A percentile compares a stretch with the other conserved stretches of the same genome.
Conservation (phyloP, 2,888 invertebrate genomes). For the Chloroclysta siterata region DNA sequence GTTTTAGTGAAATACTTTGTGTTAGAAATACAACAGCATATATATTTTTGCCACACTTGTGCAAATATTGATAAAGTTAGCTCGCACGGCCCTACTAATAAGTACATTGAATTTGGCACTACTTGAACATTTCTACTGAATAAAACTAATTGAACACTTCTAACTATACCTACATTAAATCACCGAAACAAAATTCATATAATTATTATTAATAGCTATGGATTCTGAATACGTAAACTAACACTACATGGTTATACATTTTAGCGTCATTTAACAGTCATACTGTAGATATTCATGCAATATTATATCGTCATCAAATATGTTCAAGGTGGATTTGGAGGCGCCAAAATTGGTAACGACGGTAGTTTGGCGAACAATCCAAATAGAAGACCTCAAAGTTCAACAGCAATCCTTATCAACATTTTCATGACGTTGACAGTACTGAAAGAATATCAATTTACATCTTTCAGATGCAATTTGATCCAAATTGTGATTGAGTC, state of each 20-base stretch:
- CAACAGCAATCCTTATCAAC: background rate
- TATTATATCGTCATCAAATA: constrained; percentile 9
- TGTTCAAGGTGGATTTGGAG: background rate
- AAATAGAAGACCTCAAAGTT: no score
- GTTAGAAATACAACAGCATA: background rate
- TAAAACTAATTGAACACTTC: background rate
- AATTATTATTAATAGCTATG: background rate
- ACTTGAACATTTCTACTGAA: constrained; percentile 2
- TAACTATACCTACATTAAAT: background rate
- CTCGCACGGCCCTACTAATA: background rate
- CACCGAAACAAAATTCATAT: background rate
- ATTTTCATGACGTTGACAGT: constrained; percentile 21
- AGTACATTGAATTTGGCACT: constrained; percentile 15
- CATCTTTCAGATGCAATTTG: constrained; percentile 30
- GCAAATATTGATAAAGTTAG: background rate
- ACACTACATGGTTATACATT: background rate
- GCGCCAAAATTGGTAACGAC: no score
- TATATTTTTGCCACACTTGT: constrained; percentile 18
- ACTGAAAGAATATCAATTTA: constrained; percentile 5
- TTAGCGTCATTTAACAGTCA: constrained; percentile 23
- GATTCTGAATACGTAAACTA: background rate
- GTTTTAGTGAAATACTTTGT: background rate
- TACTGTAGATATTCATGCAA: constrained; percentile 19
- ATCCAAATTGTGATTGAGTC: no score
- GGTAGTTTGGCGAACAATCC: background rate